Evolutionary conservation across 37 sponge, comb jelly and placozoan genomes (phyloP), one percentile per base, ranked within the genome.

Genomic region (Chondrosia reniformis): DNA sequence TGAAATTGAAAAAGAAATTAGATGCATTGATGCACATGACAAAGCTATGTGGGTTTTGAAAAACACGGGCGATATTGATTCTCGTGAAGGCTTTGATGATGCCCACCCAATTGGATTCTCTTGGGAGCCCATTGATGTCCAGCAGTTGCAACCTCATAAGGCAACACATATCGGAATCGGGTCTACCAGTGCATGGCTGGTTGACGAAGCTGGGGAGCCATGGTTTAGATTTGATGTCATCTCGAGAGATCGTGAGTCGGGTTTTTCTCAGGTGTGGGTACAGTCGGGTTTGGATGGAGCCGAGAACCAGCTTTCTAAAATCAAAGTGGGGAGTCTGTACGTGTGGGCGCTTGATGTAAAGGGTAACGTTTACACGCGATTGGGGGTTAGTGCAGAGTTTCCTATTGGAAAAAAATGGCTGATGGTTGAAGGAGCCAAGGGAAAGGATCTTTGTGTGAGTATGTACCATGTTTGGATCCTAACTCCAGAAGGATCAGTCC

Each of bases 271-370:
- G 10, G 94, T 93, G 17, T 93, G 94, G 91, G 52, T 97, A 15
- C 78, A 69, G 38, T 88, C 91, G 21, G 88, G 87, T 0, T 75
- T 67, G 22, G 76, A 83, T 17, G 55, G 52, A 19, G 61, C 28
- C 9, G 57, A 79, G 6, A 33, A 66, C 25, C 80, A 89, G 1
- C 54, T 94, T n/a, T 1, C 63, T 32, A 64, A 78, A 46, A 82
- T 95, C 27, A 34, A 76, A 17, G 87, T 91, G 44, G 83, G 90
- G 33, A 73, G 86, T 43, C 78, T 79, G 89, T 36, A 85, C 6
- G 94, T 97, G 34, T 97, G 97, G 97, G 92, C 89, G 33, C 49
- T 82, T 42, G 94, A 90, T 49, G 79, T 62, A 4, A 77, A 92
- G 24, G 24, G 79, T 56, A 77, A 71, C 27, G 71, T 84, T n/a